A percentile compares a stretch with the other conserved stretches of the same genome.
Conservation (phyloP, 2,888 invertebrate genomes). For the Thymelicus acteon region DNA sequence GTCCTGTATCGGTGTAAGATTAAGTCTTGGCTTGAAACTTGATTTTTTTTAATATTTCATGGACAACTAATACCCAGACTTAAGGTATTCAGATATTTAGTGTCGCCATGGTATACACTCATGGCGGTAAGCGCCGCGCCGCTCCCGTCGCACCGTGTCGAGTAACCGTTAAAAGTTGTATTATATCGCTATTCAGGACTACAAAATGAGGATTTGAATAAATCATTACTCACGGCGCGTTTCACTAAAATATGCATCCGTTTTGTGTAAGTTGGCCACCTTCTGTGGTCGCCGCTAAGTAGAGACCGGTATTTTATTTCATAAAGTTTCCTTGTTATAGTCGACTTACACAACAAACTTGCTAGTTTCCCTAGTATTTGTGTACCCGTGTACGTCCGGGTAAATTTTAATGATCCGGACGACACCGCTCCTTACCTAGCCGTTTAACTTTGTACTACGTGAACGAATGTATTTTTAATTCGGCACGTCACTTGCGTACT, state of each 20-base stretch:
- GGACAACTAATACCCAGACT: too few species aligned
- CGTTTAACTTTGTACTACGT: constrained; percentile 61
- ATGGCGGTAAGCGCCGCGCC: neutral
- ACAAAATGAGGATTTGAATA: constrained; percentile 78
- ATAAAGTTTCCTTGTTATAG: constrained; percentile 68
- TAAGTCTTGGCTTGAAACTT: too few species aligned
- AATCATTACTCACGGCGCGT: constrained; percentile 75
- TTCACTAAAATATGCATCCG: constrained; percentile 80
- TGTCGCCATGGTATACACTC: too few species aligned
- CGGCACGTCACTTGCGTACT: constrained; percentile 40
- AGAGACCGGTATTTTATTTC: constrained; percentile 75
- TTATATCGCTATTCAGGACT: constrained; percentile 68
- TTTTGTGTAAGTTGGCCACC: constrained; percentile 81
- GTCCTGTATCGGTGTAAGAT: too few species aligned
- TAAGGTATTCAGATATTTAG: too few species aligned
- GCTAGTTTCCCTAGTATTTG: constrained; percentile 66
- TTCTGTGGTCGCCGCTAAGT: constrained; percentile 68
- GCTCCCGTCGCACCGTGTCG: neutral
- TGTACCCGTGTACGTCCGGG: constrained; percentile 52
- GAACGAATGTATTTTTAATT: constrained; percentile 64
- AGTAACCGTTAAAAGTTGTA: constrained; percentile 5
- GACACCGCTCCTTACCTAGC: constrained; percentile 45
- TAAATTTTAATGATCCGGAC: constrained; percentile 71
- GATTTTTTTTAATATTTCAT: too few species aligned
- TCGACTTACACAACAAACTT: constrained; percentile 67